phyloP scores from a whole-genome alignment of 2,888 invertebrate genomes.

The Malacosoma neustria region DNA sequence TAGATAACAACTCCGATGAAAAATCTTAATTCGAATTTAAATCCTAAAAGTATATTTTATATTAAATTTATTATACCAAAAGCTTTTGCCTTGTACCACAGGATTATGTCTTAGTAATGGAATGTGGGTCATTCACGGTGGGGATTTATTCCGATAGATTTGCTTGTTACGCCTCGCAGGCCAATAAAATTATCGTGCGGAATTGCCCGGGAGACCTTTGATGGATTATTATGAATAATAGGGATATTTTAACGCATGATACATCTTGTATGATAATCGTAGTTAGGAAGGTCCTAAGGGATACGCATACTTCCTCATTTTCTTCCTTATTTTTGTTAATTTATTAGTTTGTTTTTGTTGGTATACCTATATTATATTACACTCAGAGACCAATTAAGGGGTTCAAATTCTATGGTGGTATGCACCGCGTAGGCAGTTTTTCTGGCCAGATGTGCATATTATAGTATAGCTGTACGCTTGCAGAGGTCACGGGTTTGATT shows the following conservation, averaged over 20 bases:
- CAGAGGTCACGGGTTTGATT: too few species aligned
- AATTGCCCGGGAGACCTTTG: conserved; percentile 22
- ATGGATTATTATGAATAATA: conserved; percentile 21
- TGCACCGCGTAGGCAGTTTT: too few species aligned
- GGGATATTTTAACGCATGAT: neutral
- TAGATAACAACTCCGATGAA: too few species aligned
- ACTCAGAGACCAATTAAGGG: too few species aligned
- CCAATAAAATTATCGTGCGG: conserved; percentile 38
- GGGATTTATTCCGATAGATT: conserved; percentile 61
- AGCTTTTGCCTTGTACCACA: neutral
- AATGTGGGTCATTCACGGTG: conserved; percentile 47
- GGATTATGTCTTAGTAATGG: conserved; percentile 10
- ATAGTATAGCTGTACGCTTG: too few species aligned
- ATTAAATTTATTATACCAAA: too few species aligned
- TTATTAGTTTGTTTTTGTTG: too few species aligned
- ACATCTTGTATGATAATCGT: neutral
- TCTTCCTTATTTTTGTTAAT: neutral
- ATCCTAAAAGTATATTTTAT: too few species aligned
- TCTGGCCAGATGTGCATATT: too few species aligned
- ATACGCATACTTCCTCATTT: neutral
- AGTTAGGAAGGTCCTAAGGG: neutral
- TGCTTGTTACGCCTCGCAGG: conserved; percentile 42
- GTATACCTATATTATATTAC: too few species aligned
- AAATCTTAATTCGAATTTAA: too few species aligned
- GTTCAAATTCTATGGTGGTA: too few species aligned